Base-by-base conservation (phyloP, 2,888 invertebrate genomes). In the Allophyes oxyacanthae region DNA sequence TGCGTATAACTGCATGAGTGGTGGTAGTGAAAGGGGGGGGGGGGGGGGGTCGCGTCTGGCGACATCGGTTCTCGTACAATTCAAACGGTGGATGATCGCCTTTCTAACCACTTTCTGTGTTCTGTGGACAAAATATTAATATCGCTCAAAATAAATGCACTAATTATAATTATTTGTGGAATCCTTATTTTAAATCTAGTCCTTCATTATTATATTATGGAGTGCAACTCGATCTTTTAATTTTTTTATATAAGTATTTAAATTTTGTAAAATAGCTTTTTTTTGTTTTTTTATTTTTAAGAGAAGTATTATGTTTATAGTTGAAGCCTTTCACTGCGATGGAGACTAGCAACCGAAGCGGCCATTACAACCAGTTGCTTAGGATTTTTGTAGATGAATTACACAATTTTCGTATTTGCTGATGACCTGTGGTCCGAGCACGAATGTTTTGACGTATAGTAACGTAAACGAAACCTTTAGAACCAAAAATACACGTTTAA, bases 251-350 rank as follows among this genome's bases (percentile, higher is more conserved):
- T 4, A 28, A 0, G 1, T 28, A 15, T 26, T 63, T 62, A 20
- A 40, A 25, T 42, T 40, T 36, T 44, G 28, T 52, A 32, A 34
- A 34, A 14, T 15, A 45, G 6, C 20, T 20, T 33, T 36, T 28
- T 44, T 40, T 53, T n/a, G n/a, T n/a, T 43, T 66, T 66, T 10
- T 10, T 66, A 40, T 46, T 52, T 53, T 26, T 66, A 68, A 62
- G 56, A 15, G 0, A 40, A 68, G 69, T 69, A 66, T 66, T 66
- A 56, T n/a, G 25, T 41, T 11, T 48, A 37, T 54, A 40, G 36
- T 32, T 42, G 13, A 50, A 33, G 36, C 36, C 14, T 36, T 36
- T 26, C 28, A 11, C 14, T n/a, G 10, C 10, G 10, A 43, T 15
- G 4, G 11, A 37, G 30, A 13, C 0, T 15, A 37, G 9, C 38